phyloP scores from a whole-genome alignment of 2,797 vertebrate genomes.

The Anabas testudineus region DNA sequence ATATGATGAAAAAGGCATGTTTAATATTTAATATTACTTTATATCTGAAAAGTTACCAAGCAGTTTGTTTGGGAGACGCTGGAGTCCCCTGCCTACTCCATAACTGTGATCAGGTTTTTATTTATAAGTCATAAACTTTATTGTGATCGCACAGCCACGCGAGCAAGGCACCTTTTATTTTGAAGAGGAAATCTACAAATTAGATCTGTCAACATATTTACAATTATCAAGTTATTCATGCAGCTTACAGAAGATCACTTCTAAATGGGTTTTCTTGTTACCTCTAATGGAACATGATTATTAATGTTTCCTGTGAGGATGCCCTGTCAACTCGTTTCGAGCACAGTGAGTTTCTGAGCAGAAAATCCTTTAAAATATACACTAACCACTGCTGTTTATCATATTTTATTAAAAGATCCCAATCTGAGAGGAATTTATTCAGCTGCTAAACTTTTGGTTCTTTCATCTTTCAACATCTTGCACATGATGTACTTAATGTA shows the following conservation, averaged over 20 bases:
- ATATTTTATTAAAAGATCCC: constrained; percentile 91
- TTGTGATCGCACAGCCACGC: neutral
- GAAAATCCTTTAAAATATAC: constrained; percentile 91
- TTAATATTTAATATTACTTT: constrained; percentile 36
- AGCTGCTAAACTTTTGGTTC: constrained; percentile 81
- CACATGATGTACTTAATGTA: constrained; percentile 78
- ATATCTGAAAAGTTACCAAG: constrained; percentile 34
- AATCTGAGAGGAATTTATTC: constrained; percentile 88
- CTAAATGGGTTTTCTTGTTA: constrained; percentile 86
- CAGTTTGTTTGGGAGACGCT: constrained; percentile 1
- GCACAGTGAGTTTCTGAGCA: constrained; percentile 85
- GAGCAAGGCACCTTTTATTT: constrained; percentile 13
- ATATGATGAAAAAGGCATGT: constrained; percentile 1
- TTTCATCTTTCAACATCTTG: constrained; percentile 76
- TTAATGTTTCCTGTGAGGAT: constrained; percentile 93
- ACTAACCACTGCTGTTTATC: constrained; percentile 89
- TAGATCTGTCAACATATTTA: constrained; percentile 38
- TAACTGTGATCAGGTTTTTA: constrained; percentile 28
- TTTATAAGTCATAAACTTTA: constrained; percentile 31
- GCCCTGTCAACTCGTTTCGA: constrained; percentile 83
- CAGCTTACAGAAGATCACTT: constrained; percentile 82
- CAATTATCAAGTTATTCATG: constrained; percentile 78
- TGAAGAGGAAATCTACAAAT: constrained; percentile 33
- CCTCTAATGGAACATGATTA: constrained; percentile 90
- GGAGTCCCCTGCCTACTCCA: neutral